Evolutionary conservation across 2,888 invertebrate species (phyloP), one percentile per base, ranked within the genome.

Genomic region (Oligia fasciuncula): DNA sequence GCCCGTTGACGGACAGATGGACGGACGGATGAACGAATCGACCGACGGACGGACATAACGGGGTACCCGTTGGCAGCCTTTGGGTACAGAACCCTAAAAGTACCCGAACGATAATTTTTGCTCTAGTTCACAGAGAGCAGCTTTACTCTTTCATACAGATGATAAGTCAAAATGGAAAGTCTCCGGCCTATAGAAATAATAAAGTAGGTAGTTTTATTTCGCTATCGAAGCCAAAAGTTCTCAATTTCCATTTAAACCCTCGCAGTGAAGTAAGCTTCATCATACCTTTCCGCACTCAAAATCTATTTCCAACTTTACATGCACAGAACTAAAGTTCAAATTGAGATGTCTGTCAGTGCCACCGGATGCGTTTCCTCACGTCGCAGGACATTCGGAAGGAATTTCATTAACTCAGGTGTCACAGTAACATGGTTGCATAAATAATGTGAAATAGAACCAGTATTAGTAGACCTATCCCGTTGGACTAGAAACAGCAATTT

Each of bases 361-460:
- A 63, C 46, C 60, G 70, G 46, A 72, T 79, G 65, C 74, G 43
- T 78, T 83, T 79, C 70, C 77, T 75, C 76, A 67, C n/a, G 60
- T 75, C 62, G 29, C 71, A 62, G 23, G 68, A 74, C 68, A 72
- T 79, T 80, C 63, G 71, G 68, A 79, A 80, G 76, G 81, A 83
- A 78, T 88, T 80, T 67, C 73, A 69, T 80, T 80, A 78, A 80
- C 67, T 77, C 67, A 76, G 70, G 79, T 79, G 70, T 87, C 80
- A 69, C n/a, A 67, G 43, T 77, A 81, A 75, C 77, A 80, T 77
- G 80, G 82, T 76, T 67, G 3, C 13, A 73, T 82, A 73, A 75
- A 78, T 81, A 81, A 87, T 69, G 23, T 43, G 8, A 67, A 82
- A 76, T 46, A 29, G 23, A 29, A 73, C 87, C 78, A 79, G 29